phyloP scores from a whole-genome alignment of 2,888 invertebrate genomes.

The Epistrophe grossulariae region DNA sequence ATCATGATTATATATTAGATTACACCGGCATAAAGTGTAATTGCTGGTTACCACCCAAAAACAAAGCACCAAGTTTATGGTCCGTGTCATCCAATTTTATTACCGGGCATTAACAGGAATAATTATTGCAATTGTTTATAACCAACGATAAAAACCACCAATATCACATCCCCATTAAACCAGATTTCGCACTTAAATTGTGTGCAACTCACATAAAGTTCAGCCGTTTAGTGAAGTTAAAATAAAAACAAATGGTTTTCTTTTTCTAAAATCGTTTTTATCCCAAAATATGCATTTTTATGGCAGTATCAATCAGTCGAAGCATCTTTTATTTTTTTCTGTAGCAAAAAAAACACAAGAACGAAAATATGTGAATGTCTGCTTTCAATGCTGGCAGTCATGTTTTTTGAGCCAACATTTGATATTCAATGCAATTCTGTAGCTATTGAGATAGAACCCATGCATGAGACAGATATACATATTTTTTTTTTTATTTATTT shows the following conservation, averaged over 20 bases:
- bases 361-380: conserved; percentile 44
- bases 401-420: conserved; percentile 65
- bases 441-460: conserved; percentile 25
- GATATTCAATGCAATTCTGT: conserved; percentile 58
- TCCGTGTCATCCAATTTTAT: not conserved
- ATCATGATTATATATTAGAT: not conserved
- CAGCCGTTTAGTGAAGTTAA: conserved; percentile 1
- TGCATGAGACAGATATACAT: conserved; percentile 40
- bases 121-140: conserved; percentile 21
- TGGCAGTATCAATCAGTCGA: conserved; percentile 66
- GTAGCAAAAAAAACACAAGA: conserved; percentile 6
- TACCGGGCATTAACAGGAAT: not conserved
- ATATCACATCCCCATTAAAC: not conserved
- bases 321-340: conserved; percentile 40
- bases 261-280: conserved; percentile 26
- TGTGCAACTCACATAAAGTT: conserved; percentile 28
- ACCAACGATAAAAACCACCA: conserved; percentile 8
- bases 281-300: conserved; percentile 63
- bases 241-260: not conserved
- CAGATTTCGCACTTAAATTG: conserved; percentile 1
- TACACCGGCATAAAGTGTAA: not conserved
- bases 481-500: conserved; percentile 3
- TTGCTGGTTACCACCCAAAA: not conserved
- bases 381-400: conserved; percentile 43
- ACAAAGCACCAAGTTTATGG: not conserved